A percentile compares a stretch with the other conserved stretches of the same genome.
phyloP scores from a whole-genome alignment of 2,113 vertebrate species.

The Elephantulus edwardii region DNA sequence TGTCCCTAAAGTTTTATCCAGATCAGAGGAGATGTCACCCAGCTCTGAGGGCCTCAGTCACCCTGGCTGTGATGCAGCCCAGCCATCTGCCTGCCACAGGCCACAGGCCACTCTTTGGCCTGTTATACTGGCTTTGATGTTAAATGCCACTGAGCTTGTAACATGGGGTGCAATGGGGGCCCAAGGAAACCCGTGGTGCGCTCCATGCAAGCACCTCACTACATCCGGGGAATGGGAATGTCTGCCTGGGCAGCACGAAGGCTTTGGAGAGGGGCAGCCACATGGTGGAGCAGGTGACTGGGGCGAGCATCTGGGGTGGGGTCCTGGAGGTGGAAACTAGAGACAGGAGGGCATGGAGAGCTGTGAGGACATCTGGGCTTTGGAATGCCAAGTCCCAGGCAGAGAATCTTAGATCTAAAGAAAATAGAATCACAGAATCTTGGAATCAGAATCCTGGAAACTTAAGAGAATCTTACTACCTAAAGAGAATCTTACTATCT shows the following conservation, averaged over 20 bases:
- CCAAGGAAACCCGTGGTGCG: accelerated
- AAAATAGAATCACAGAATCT: background rate
- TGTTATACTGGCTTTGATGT: accelerated
- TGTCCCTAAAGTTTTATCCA: background rate
- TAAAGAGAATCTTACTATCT: background rate
- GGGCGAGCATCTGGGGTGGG: background rate
- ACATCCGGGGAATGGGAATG: background rate
- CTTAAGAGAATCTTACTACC: background rate
- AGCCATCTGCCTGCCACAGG: accelerated
- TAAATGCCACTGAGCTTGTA: background rate
- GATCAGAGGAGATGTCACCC: accelerated
- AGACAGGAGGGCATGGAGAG: background rate
- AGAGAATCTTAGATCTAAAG: background rate
- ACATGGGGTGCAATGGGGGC: background rate
- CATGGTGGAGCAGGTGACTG: background rate
- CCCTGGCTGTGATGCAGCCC: accelerated
- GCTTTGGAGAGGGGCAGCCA: background rate
- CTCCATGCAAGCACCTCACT: background rate
- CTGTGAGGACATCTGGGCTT: background rate
- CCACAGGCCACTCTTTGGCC: background rate
- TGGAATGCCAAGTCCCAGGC: background rate
- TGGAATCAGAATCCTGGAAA: background rate
- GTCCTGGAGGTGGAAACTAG: background rate
- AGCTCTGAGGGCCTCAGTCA: too few species aligned
- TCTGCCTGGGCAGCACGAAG: background rate